Evolutionary conservation across 2,113 vertebrate species (phyloP).

Genomic region (Empidonax alnorum): DNA sequence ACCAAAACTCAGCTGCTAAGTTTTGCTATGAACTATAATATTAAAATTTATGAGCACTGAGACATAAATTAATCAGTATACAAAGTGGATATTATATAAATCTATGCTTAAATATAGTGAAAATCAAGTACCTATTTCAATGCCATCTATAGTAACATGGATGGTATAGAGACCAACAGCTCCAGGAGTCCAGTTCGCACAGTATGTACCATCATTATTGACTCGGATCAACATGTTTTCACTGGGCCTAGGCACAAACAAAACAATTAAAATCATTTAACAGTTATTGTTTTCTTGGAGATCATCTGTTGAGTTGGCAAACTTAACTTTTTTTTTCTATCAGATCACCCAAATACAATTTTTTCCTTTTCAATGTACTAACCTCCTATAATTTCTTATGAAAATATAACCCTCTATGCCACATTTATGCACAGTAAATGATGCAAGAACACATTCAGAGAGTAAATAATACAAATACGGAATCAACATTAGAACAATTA

Average conservation of each 20-base stretch:
- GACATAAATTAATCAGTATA: background rate
- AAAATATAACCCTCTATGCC: background rate
- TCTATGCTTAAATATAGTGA: background rate
- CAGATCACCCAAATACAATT: background rate
- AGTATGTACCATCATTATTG: conserved; percentile 98
- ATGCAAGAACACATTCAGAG: background rate
- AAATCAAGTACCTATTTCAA: conserved; percentile 90
- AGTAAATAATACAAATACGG: background rate
- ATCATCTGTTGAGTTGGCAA: background rate
- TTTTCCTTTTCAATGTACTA: background rate
- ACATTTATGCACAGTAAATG: background rate
- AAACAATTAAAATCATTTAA: background rate
- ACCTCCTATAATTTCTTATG: background rate
- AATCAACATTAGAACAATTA: background rate
- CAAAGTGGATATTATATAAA: background rate
- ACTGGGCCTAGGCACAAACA: conserved; percentile 85
- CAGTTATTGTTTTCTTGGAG: background rate
- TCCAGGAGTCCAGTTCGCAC: conserved; percentile 98
- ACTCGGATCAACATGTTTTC: conserved; percentile 99
- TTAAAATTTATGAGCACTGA: background rate
- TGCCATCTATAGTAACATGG: conserved; percentile 97
- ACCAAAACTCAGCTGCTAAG: background rate
- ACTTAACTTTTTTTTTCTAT: background rate
- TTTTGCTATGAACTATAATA: background rate
- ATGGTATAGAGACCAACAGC: conserved; percentile 98